Percentiles rank a stretch among this genome's conserved stretches.
phyloP scores from a whole-genome alignment of 2,113 vertebrate genomes.

The Rhinichthys klamathensis region DNA sequence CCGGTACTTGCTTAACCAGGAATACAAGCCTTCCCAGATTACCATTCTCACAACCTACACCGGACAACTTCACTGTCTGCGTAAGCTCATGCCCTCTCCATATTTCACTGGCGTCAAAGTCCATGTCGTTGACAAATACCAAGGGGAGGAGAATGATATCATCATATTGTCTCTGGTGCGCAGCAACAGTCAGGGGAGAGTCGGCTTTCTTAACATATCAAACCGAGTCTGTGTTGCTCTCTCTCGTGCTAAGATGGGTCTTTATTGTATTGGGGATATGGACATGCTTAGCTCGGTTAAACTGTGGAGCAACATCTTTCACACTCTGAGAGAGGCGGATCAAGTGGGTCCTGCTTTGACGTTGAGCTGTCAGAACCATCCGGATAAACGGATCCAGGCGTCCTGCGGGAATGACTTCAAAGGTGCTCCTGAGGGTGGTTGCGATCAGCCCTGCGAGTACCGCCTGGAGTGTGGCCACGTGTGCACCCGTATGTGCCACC shows the following conservation, averaged over 20 bases:
- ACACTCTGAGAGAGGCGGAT: constrained; percentile 76
- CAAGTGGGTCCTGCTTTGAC: constrained; percentile 78
- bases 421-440: constrained; percentile 89
- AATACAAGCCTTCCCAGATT: constrained; percentile 88
- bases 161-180: constrained; percentile 91
- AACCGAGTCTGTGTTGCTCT: constrained; percentile 93
- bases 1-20: constrained; percentile 85
- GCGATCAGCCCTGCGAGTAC: constrained; percentile 84
- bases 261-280: constrained; percentile 90
- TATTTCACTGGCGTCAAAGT: constrained; percentile 86
- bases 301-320: constrained; percentile 88
- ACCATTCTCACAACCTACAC: constrained; percentile 96
- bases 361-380: constrained; percentile 92
- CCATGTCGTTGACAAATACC: constrained; percentile 96
- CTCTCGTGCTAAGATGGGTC: constrained; percentile 92
- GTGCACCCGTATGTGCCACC: constrained; percentile 87
- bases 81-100: constrained; percentile 81
- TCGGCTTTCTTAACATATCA: constrained; percentile 89
- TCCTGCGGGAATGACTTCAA: constrained; percentile 80
- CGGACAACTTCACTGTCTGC: constrained; percentile 88
- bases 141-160: constrained; percentile 96
- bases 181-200: constrained; percentile 82
- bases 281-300: constrained; percentile 82
- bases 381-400: constrained; percentile 75
- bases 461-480: constrained; percentile 89